Evolutionary conservation across 1,140 invertebrate species (phyloP).

Genomic region (Doryteuthis pealeii): DNA sequence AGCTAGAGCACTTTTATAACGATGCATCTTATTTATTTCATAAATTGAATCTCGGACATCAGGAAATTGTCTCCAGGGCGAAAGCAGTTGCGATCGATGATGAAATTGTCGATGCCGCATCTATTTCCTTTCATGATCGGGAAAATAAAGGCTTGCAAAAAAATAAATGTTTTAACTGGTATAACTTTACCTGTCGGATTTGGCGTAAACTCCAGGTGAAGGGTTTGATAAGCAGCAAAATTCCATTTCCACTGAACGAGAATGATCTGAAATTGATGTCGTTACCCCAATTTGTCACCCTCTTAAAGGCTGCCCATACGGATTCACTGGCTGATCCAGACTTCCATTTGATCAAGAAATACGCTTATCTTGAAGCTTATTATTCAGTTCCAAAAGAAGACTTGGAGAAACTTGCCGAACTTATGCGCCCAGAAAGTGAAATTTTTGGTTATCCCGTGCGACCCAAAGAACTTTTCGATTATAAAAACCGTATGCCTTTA

Average conservation of each 20-base stretch:
- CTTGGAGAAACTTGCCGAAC: constrained; percentile 14
- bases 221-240: background rate
- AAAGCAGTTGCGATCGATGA: background rate
- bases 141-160: background rate
- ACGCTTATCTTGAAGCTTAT: constrained; percentile 24
- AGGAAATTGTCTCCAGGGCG: background rate
- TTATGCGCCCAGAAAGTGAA: constrained; percentile 20
- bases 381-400: constrained; percentile 20
- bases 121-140: background rate
- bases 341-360: background rate
- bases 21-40: background rate
- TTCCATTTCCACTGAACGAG: background rate
- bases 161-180: background rate
- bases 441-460: constrained; percentile 21
- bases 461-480: constrained; percentile 18
- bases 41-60: background rate
- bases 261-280: background rate
- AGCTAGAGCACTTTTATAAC: constrained; percentile 18
- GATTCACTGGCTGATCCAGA: background rate
- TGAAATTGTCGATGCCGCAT: background rate
- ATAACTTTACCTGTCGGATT: background rate
- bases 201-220: constrained; percentile 1
- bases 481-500: background rate
- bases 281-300: background rate
- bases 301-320: background rate